Evolutionary conservation across 2,113 vertebrate species (phyloP).

Genomic region (Caretta caretta): DNA sequence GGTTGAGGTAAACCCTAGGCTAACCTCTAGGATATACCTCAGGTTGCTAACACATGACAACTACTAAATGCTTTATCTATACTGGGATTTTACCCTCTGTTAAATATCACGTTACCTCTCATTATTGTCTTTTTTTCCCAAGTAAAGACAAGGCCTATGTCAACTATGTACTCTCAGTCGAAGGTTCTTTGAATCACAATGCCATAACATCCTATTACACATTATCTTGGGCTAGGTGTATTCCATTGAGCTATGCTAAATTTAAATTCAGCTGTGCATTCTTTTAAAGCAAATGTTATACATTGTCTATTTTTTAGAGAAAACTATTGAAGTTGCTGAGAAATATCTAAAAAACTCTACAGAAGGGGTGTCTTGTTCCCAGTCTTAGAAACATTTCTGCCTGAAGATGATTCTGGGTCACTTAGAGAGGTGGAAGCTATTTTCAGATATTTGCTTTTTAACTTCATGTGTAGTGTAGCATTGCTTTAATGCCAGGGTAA

Average conservation of each 20-base stretch:
- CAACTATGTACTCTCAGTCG: neutral
- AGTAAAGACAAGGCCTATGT: neutral
- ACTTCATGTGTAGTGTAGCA: neutral
- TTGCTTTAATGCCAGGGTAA: slow-evolving; percentile 21
- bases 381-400: neutral
- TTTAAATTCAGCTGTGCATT: neutral
- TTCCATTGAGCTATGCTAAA: neutral
- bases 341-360: neutral
- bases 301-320: neutral
- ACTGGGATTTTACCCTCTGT: neutral
- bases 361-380: neutral
- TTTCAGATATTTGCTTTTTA: slow-evolving; percentile 49
- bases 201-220: neutral
- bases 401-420: slow-evolving; percentile 22
- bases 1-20: too few relatives aligned
- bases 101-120: neutral
- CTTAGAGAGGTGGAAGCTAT: slow-evolving; percentile 4
- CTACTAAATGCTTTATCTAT: neutral
- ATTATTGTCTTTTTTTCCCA: neutral
- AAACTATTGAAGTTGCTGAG: neutral
- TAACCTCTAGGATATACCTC: too few relatives aligned
- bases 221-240: neutral
- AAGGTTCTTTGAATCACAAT: neutral
- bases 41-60: neutral
- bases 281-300: neutral